Evolutionary conservation across 2,888 invertebrate species (phyloP), one percentile per base, ranked within the genome.

Genomic region (Catocala fraxini): DNA sequence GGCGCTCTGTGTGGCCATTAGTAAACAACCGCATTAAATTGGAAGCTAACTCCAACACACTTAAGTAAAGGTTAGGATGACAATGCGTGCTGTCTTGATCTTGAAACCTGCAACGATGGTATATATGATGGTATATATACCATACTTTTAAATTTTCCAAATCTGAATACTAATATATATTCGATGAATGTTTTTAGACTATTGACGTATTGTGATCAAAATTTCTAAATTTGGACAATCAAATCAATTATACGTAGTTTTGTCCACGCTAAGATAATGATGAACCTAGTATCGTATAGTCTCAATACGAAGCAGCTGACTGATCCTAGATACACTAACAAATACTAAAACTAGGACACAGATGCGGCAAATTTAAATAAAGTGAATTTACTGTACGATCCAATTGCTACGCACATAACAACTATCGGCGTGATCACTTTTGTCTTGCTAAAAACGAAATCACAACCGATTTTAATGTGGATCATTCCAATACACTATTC

Each of bases 1-100:
- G 6, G 9, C 62, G 25, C 51, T 41, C n/a, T 57, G 63, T 63
- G 63, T 63, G 63, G 56, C 43, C 57, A 49, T 63, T 54, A 53
- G 53, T 43, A 57, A 57, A 57, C 59, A 59, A 12, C 47, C 13
- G 45, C 12, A 6, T 35, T 12, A 48, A 52, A 57, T 52, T 49
- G 46, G 48, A 46, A 57, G 53, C 62, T 62, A 57, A 53, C 53
- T 56, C 25, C 35, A 45, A 34, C 39, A 49, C 59, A 59, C 59
- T 59, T 54, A 54, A 45, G 49, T 35, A 51, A 54, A 59, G 42
- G 59, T 59, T 45, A 6, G 4, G 9, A 5, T 0, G 13, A 34
- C 12, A 34, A 45, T 47, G 25, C 7, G 35, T 39, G 4, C 45
- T 45, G 6, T 45, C 12, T 4, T 12, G 45, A 13, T 45, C 45